Evolutionary conservation across 2,888 invertebrate species (phyloP).

Genomic region (Thymelicus sylvestris): DNA sequence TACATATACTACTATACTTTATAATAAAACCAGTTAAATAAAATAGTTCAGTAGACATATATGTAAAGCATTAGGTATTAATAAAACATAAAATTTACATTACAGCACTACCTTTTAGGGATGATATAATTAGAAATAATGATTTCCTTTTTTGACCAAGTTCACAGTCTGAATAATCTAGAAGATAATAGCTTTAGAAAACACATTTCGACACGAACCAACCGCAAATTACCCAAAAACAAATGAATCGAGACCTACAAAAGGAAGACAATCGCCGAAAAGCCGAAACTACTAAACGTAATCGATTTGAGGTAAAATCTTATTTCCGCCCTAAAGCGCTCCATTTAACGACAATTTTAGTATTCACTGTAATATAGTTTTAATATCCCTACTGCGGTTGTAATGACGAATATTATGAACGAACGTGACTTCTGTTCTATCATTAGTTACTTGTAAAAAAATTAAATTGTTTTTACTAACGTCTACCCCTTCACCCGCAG

Average conservation of each 20-base stretch:
- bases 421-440: constrained; percentile 77
- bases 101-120: background rate
- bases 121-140: background rate
- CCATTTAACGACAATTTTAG: constrained; percentile 72
- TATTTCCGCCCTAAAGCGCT: constrained; percentile 72
- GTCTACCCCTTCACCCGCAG: constrained; percentile 2
- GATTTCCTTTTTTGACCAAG: constrained; percentile 10
- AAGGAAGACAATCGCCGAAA: constrained; percentile 49
- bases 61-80: background rate
- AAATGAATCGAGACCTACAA: constrained; percentile 41
- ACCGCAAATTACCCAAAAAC: constrained; percentile 43
- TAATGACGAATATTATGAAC: constrained; percentile 66
- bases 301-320: constrained; percentile 71
- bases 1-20: too few relatives aligned
- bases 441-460: constrained; percentile 56
- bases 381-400: constrained; percentile 60
- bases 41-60: background rate
- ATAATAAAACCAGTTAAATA: too few relatives aligned
- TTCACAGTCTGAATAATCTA: background rate
- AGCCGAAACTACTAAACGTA: constrained; percentile 61
- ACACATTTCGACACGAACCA: constrained; percentile 11
- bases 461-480: constrained; percentile 23
- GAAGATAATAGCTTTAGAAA: constrained; percentile 9
- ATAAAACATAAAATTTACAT: background rate
- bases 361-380: constrained; percentile 70